Evolutionary conservation across 2,888 invertebrate genomes (phyloP).

Genomic region (Himalopsyche anomala): DNA sequence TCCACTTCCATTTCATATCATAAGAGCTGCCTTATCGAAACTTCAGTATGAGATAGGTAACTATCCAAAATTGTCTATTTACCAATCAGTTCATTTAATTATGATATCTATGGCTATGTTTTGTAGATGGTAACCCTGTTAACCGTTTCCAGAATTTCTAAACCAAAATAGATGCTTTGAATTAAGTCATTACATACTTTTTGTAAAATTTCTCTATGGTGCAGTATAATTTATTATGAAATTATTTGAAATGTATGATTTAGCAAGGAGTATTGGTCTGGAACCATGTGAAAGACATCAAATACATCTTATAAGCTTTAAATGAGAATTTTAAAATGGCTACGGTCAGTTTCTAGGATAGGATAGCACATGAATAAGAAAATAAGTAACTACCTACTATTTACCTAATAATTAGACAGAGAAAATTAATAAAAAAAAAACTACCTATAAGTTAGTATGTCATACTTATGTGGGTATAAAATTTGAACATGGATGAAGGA

Average conservation of each 20-base stretch:
- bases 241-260: neutral
- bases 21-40: no score
- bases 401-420: conserved; percentile 11
- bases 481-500: conserved; percentile 7
- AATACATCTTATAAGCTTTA: conserved; percentile 10
- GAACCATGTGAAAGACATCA: neutral
- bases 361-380: conserved; percentile 21
- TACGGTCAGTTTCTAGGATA: conserved; percentile 11
- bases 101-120: no score
- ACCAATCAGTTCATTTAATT: no score
- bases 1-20: no score
- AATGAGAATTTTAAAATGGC: neutral
- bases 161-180: no score
- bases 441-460: conserved; percentile 18
- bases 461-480: neutral
- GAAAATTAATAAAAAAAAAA: conserved; percentile 24
- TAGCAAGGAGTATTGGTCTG: conserved; percentile 8
- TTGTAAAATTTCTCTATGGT: no score
- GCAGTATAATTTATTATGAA: no score
- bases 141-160: no score
- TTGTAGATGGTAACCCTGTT: no score
- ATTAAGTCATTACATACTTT: no score
- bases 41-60: no score
- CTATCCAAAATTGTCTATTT: no score
- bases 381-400: conserved; percentile 22